Base-by-base conservation (phyloP, 2,888 invertebrate species). In the Baronia brevicornis region DNA sequence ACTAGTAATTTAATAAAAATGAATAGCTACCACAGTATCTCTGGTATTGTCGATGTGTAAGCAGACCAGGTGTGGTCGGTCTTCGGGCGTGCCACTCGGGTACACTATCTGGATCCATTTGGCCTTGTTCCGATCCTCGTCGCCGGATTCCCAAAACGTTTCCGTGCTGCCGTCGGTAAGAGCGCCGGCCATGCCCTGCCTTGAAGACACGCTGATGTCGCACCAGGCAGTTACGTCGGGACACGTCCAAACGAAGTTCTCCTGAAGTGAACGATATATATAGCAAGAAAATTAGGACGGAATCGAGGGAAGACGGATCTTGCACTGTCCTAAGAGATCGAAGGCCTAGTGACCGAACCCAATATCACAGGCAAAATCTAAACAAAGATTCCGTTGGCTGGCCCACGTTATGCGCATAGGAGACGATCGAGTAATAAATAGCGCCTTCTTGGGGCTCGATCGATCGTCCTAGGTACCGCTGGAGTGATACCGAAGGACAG, bases 71-170 rank as follows among this genome's bases (percentile, higher is more conserved):
- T 88, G 87, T 0, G 94, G 92, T 31, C 87, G 85, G 21, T 90
- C 86, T 2, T 71, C 68, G 0, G 54, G 46, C 1, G 64, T 74
- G 44, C 65, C 86, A 43, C 58, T 86, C 20, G 63, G 79, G 67
- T 65, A 84, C 38, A 44, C 25, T 19, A 82, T 45, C 32, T 92
- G 93, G 13, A 96, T 88, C 54, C 91, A 91, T 74, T 97, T 97
- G 11, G 94, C 91, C 67, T 96, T 95, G 67, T 96, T 96, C 35
- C 94, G 87, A 74, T 98, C 98, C 60, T 98, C 98, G 55, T 98
- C 98, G 0, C 97, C 97, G 18, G 97, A 97, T 77, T 98, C 98
- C 98, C 98, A 98, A 77, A 98, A 98, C 0, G 98, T 98, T 69
- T 98, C 98, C 0, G 97, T 97, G 3, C 96, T 96, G 54, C 93